Evolutionary conservation across 1,140 invertebrate species (phyloP).

Genomic region (Pinna nobilis): DNA sequence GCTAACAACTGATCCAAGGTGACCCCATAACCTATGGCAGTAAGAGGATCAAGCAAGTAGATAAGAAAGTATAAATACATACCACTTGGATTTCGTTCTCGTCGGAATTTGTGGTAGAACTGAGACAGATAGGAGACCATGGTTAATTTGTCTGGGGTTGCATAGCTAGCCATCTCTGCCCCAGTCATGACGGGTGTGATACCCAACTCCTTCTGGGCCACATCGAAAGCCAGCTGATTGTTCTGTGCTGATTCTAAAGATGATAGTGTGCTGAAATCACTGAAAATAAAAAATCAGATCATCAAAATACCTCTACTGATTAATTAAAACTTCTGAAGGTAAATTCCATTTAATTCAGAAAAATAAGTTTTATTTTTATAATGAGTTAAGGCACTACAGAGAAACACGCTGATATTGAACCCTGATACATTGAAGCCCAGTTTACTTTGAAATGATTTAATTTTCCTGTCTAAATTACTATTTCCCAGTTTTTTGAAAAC

Average conservation of each 20-base stretch:
- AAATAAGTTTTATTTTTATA: no score
- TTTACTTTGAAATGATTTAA: no score
- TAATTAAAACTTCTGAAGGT: no score
- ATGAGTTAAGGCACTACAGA: no score
- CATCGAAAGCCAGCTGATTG: conserved; percentile 88
- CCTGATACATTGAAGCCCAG: no score
- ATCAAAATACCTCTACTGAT: no score
- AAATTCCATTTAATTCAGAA: no score
- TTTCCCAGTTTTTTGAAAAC: no score
- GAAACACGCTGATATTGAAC: no score
- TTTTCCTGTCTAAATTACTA: no score
- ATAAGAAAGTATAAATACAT: conserved; percentile 33
- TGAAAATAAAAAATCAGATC: conserved; percentile 56
- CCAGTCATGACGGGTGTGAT: conserved; percentile 88
- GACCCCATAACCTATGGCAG: not conserved
- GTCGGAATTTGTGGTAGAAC: conserved; percentile 82
- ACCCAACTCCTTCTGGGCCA: conserved; percentile 85
- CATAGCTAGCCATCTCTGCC: conserved; percentile 84
- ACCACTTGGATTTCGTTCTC: conserved; percentile 63
- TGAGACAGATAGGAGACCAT: conserved; percentile 91
- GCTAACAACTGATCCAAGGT: not conserved
- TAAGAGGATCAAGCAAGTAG: not conserved
- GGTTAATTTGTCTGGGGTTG: conserved; percentile 83
- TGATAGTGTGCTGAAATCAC: conserved; percentile 82
- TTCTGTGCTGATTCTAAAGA: conserved; percentile 81